A percentile compares a stretch with the other conserved stretches of the same genome.
Evolutionary conservation across 1,140 invertebrate species (phyloP).

Genomic region (Chionoecetes opilio): DNA sequence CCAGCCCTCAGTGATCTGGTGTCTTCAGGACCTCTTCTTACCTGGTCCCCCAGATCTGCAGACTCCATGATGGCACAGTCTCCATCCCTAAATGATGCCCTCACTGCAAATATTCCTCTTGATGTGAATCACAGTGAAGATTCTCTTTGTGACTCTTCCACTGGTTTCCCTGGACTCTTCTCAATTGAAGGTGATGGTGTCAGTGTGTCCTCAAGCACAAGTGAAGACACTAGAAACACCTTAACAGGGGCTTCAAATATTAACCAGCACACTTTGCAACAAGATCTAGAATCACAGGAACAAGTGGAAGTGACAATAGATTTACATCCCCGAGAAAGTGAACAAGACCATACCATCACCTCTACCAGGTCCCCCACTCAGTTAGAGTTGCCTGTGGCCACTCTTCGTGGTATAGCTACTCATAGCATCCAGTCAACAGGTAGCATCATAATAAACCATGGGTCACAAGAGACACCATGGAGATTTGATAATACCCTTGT

Average conservation of each 20-base stretch:
- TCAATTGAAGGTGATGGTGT: constrained; percentile 81
- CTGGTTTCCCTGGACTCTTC: constrained; percentile 80
- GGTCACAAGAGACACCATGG: constrained; percentile 74
- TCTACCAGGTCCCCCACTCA: constrained; percentile 72
- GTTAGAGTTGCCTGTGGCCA: constrained; percentile 68
- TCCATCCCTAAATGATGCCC: constrained; percentile 80
- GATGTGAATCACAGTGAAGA: constrained; percentile 80
- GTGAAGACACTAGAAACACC: constrained; percentile 75
- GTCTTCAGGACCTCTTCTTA: constrained; percentile 77
- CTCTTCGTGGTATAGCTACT: constrained; percentile 56
- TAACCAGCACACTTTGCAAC: constrained; percentile 55
- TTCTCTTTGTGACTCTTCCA: constrained; percentile 81
- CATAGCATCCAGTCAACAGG: constrained; percentile 36
- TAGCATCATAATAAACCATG: constrained; percentile 58
- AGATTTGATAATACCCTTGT: constrained; percentile 77
- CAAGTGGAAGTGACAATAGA: constrained; percentile 69
- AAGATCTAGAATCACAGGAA: constrained; percentile 63
- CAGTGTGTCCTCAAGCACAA: constrained; percentile 80
- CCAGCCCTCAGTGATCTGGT: constrained; percentile 81
- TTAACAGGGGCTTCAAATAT: constrained; percentile 43
- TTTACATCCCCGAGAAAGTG: constrained; percentile 71
- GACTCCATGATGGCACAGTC: constrained; percentile 81
- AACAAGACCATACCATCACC: constrained; percentile 78
- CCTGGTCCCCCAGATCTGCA: constrained; percentile 81
- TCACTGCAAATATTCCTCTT: constrained; percentile 80